Conservation (phyloP, 2,113 vertebrate species). For the Parotia lawesii region DNA sequence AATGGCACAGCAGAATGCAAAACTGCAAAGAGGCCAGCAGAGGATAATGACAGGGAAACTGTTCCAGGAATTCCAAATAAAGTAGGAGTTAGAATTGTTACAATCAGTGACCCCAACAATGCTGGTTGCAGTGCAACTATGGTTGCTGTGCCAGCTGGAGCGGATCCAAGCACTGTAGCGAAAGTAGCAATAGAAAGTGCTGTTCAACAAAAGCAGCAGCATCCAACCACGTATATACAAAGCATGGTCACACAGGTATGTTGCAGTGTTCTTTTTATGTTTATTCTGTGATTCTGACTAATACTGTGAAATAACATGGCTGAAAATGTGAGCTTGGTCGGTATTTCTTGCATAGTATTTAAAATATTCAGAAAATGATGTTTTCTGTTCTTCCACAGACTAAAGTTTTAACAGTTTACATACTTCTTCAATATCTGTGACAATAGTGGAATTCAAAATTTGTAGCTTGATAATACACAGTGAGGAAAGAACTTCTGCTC, state of each 20-base stretch:
- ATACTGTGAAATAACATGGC: not conserved
- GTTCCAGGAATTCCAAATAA: slow-evolving; percentile 94
- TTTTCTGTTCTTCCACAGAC: not conserved
- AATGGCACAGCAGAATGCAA: slow-evolving; percentile 90
- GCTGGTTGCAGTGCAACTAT: slow-evolving; percentile 95
- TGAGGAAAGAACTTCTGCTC: not conserved
- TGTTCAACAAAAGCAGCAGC: slow-evolving; percentile 93
- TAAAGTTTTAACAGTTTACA: not conserved
- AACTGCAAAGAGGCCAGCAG: slow-evolving; percentile 89
- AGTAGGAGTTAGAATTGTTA: slow-evolving; percentile 97
- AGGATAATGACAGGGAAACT: slow-evolving; percentile 83
- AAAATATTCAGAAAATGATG: not conserved
- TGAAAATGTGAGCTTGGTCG: not conserved
- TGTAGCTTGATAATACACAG: not conserved
- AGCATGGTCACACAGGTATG: slow-evolving; percentile 87
- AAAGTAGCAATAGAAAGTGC: slow-evolving; percentile 99
- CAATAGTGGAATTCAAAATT: not conserved
- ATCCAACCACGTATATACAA: slow-evolving; percentile 80
- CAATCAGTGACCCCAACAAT: slow-evolving; percentile 98
- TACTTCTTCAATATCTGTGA: not conserved
- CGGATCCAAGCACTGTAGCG: slow-evolving; percentile 98
- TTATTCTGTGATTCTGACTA: slow-evolving; percentile 35
- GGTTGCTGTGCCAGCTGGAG: slow-evolving; percentile 97
- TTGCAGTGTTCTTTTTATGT: slow-evolving; percentile 24
- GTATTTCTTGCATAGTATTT: not conserved